Evolutionary conservation across 2,888 invertebrate genomes (phyloP).

Genomic region (Hypena proboscidalis): DNA sequence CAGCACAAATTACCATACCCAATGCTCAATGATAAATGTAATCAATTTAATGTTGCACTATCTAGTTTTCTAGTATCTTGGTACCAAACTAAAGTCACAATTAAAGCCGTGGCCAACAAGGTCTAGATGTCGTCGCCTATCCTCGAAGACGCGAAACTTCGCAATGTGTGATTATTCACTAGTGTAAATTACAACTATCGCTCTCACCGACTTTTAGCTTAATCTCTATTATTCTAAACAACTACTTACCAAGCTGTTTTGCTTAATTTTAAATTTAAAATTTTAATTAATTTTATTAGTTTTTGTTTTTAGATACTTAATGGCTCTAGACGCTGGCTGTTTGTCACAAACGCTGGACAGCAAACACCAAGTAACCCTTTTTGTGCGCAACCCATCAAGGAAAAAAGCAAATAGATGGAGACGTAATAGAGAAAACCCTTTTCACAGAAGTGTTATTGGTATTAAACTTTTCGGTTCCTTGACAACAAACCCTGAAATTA

Average conservation of each 20-base stretch:
- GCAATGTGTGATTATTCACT: conserved; percentile 57
- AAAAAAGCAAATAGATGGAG: no score
- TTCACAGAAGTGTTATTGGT: no score
- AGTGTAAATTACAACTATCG: conserved; percentile 58
- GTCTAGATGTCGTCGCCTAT: conserved; percentile 54
- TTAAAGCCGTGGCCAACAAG: conserved; percentile 59
- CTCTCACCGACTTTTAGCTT: conserved; percentile 48
- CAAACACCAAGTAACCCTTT: no score
- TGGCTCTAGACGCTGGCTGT: not conserved
- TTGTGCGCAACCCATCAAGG: no score
- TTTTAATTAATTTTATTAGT: no score
- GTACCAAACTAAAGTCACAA: conserved; percentile 52
- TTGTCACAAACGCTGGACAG: not conserved
- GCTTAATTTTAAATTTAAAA: conserved; percentile 22
- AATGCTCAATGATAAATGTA: no score
- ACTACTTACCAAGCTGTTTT: conserved; percentile 26
- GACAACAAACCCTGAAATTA: no score
- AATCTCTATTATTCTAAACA: conserved; percentile 48
- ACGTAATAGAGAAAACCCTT: no score
- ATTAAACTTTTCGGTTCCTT: no score
- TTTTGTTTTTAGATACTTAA: not conserved
- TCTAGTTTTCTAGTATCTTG: conserved; percentile 25
- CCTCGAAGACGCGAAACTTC: conserved; percentile 44
- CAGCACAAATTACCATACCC: no score
- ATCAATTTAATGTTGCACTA: conserved; percentile 2